Evolutionary conservation across 1,140 invertebrate genomes (phyloP), one percentile per base, ranked within the genome.

Genomic region (Eueides isabella): DNA sequence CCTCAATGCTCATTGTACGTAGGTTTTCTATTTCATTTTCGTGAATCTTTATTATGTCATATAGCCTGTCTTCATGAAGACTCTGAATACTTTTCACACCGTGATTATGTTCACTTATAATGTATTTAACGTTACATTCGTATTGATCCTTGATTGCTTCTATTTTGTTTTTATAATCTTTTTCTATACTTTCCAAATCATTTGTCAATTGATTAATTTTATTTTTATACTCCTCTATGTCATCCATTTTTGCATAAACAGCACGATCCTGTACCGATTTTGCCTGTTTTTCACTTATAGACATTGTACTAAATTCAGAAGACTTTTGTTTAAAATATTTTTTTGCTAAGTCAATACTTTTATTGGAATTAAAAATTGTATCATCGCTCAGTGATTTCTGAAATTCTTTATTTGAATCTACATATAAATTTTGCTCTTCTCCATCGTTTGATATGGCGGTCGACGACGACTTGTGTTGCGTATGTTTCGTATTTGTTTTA

Each of bases 21-120:
- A 92, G 80, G 68, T 85, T 92, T 78, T 92, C 91, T 38, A 91
- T 83, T 88, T 92, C 91, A 78, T 87, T 92, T 77, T 92, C 91
- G 76, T 89, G 91, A 23, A 83, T 82, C 69, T 87, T 90, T 67
- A 90, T 79, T 69, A 92, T 82, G 38, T 92, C 90, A 28, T 87
- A 81, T 28, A 92, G 61, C 2, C 85, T 87, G 74, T 92, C 88
- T 80, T 93, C 91, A 11, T 92, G 89, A 31, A 92, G 80, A 70
- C 79, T 85, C 77, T 93, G 90, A 71, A 93, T 88, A 71, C 81
- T 92, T 76, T 84, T 82, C 2, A 92, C 88, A 6, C 91, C 90
- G 78, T 87, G 79, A 78, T 92, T 90, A 67, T 93, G 91, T 76
- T 92, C 88, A 76, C 89, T 91, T 5, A 92, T 85, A 61, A 93